A percentile compares a stretch with the other conserved stretches of the same genome.
phyloP scores from a whole-genome alignment of 2,113 vertebrate species.

The Onychorhynchus coronatus region DNA sequence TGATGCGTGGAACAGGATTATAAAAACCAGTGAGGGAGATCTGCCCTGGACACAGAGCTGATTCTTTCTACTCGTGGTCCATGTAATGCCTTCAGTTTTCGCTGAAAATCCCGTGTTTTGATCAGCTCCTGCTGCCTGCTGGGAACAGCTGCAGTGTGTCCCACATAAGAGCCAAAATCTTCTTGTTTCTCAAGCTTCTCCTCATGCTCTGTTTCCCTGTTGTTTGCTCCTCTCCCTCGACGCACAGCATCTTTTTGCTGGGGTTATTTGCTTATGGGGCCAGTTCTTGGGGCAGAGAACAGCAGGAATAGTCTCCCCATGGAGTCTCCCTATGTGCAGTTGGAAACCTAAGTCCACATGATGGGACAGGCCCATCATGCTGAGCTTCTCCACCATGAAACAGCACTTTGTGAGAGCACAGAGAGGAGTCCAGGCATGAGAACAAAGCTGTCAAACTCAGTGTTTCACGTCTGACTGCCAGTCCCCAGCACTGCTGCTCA shows the following conservation, averaged over 20 bases:
- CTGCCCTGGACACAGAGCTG: background rate
- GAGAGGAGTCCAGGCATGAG: background rate
- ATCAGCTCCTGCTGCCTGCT: background rate
- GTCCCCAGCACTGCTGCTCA: background rate
- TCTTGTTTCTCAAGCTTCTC: background rate
- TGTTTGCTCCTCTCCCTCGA: background rate
- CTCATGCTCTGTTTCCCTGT: background rate
- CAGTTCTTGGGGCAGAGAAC: background rate
- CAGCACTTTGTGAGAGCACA: background rate
- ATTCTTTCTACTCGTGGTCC: background rate
- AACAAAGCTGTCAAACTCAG: background rate
- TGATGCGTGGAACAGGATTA: background rate
- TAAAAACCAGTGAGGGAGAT: background rate
- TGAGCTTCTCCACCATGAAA: background rate
- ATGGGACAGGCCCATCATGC: background rate
- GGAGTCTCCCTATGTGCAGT: accelerated
- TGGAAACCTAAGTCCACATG: background rate
- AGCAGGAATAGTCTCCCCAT: background rate
- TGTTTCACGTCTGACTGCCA: background rate
- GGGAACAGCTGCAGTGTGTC: background rate
- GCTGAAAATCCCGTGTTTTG: background rate
- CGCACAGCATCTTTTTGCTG: background rate
- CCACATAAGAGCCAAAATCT: background rate
- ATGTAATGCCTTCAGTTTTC: background rate
- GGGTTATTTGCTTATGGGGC: background rate